Conservation (phyloP, 1,140 invertebrate species). For the Pararge aegeria region DNA sequence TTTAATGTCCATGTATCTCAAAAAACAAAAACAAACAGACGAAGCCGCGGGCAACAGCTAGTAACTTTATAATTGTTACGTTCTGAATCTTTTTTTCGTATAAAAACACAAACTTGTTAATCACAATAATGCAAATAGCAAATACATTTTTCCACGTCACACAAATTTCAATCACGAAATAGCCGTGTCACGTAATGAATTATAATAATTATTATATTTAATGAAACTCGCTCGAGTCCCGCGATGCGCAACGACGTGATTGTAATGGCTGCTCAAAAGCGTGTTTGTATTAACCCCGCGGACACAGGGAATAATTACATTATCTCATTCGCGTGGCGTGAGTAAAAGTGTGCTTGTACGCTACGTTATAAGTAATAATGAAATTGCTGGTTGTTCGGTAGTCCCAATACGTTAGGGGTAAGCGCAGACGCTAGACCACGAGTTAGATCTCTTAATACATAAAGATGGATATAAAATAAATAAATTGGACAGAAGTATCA, state of each 20-base stretch:
- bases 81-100: no score
- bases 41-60: no score
- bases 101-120: constrained; percentile 1
- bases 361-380: constrained; percentile 3
- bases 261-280: constrained; percentile 6
- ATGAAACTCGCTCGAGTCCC: not conserved
- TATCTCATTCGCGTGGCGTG: constrained; percentile 3
- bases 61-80: no score
- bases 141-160: constrained; percentile 1
- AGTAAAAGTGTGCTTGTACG: not conserved
- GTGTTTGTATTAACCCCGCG: constrained; percentile 2
- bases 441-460: no score
- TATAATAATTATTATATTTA: constrained; percentile 4
- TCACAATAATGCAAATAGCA: constrained; percentile 5
- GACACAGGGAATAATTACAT: constrained; percentile 7
- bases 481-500: no score
- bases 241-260: not conserved
- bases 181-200: constrained; percentile 3
- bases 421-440: not conserved
- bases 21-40: no score
- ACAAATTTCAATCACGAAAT: constrained; percentile 8
- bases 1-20: no score
- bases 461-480: no score
- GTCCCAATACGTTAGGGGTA: not conserved
- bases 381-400: not conserved